Evolutionary conservation across 2,888 invertebrate genomes (phyloP).

Genomic region (Cephus pulcher): DNA sequence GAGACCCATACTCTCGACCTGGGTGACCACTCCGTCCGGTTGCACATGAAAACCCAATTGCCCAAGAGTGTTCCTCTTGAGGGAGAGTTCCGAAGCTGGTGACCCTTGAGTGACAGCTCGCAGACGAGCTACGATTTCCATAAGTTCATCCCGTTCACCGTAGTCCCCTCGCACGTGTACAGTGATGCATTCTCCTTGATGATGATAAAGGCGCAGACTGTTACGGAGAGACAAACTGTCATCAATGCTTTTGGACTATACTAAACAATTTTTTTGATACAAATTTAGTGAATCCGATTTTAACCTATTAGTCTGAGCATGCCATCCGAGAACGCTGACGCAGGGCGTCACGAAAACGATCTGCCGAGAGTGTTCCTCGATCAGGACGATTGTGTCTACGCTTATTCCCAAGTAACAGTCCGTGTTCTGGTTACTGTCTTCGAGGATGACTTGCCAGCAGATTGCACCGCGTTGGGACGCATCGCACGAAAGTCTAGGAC

Average conservation of each 20-base stretch:
- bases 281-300: neutral
- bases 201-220: conserved; percentile 87
- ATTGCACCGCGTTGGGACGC: conserved; percentile 81
- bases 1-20: conserved; percentile 82
- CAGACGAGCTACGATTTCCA: conserved; percentile 84
- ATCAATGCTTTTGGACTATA: neutral
- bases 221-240: conserved; percentile 11
- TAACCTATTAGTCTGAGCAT: conserved; percentile 71
- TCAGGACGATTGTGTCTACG: conserved; percentile 85
- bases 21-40: conserved; percentile 92
- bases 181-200: conserved; percentile 93
- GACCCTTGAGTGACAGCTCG: conserved; percentile 83
- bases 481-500: conserved; percentile 78
- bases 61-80: conserved; percentile 83
- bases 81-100: conserved; percentile 81
- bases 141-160: conserved; percentile 76
- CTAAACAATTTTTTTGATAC: neutral
- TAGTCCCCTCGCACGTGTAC: conserved; percentile 79
- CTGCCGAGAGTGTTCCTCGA: conserved; percentile 85
- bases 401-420: conserved; percentile 90
- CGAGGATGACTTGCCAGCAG: conserved; percentile 83
- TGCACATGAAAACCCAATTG: conserved; percentile 93
- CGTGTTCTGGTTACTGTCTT: conserved; percentile 76
- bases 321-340: conserved; percentile 82
- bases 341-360: conserved; percentile 90